Conservation (phyloP, 2,888 invertebrate genomes). For the Macrosiphum euphorbiae region DNA sequence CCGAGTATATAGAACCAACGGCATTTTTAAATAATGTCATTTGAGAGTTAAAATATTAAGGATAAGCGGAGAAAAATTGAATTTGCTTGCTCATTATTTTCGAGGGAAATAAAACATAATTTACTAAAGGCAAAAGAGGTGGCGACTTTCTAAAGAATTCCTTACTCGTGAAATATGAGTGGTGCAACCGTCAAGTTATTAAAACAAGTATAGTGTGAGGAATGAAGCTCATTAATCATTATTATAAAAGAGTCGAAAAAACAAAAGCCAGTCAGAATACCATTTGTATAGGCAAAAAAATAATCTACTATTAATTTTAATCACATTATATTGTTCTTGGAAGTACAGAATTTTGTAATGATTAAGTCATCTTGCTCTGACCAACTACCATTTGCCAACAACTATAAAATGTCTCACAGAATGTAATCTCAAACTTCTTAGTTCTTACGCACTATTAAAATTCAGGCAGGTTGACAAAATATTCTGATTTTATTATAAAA, state of each 20-base stretch:
- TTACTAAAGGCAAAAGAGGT: conserved; percentile 41
- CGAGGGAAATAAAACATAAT: conserved; percentile 52
- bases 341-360: conserved; percentile 35
- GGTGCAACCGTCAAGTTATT: conserved; percentile 47
- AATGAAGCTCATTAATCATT: conserved; percentile 62
- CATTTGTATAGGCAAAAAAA: conserved; percentile 49
- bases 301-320: conserved; percentile 55
- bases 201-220: conserved; percentile 57
- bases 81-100: conserved; percentile 60
- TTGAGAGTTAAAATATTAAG: conserved; percentile 14
- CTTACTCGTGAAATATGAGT: conserved; percentile 61
- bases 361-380: conserved; percentile 34
- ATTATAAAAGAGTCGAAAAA: conserved; percentile 57
- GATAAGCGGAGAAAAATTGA: conserved; percentile 37
- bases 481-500: background rate
- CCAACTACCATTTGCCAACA: background rate
- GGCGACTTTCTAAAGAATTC: conserved; percentile 52
- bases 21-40: conserved; percentile 33
- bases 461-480: background rate
- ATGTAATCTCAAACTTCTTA: background rate
- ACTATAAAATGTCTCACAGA: background rate
- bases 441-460: background rate
- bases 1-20: background rate
- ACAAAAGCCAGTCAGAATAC: conserved; percentile 54
- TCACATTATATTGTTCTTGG: conserved; percentile 44